Conservation (phyloP, 2,888 invertebrate genomes). For the Oscheius sp. region DNA sequence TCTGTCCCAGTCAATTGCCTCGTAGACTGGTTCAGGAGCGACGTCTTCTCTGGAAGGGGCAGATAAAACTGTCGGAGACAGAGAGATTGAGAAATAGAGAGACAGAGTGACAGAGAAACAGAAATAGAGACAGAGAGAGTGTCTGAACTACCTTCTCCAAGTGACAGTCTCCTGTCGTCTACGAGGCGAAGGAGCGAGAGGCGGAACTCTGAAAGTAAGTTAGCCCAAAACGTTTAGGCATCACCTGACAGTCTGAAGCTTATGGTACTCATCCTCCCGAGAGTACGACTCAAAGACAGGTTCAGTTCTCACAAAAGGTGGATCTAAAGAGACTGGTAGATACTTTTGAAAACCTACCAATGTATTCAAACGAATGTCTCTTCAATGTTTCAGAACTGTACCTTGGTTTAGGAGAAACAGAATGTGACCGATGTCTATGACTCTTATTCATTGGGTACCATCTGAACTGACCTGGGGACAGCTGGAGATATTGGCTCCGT, state of each 20-base stretch:
- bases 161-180: slow-evolving; percentile 12
- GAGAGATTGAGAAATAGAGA: no score
- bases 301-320: slow-evolving; percentile 22
- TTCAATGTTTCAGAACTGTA: slow-evolving; percentile 28
- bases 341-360: slow-evolving; percentile 4
- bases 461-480: background rate
- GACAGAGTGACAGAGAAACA: no score
- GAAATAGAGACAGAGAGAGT: no score
- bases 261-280: slow-evolving; percentile 26
- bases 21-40: slow-evolving; percentile 6
- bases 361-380: slow-evolving; percentile 29
- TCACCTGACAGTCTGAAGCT: background rate
- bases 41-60: background rate
- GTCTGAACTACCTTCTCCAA: background rate
- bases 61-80: background rate
- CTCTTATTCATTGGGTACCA: background rate
- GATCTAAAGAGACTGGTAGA: slow-evolving; percentile 4
- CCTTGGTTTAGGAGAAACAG: slow-evolving; percentile 6
- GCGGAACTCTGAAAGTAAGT: background rate
- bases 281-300: background rate
- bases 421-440: slow-evolving; percentile 20
- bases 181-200: slow-evolving; percentile 1
- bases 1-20: slow-evolving; percentile 9
- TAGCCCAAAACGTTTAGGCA: no score
- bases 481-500: slow-evolving; percentile 5